Evolutionary conservation across 1,140 invertebrate genomes (phyloP).

Genomic region (Dinoponera quadriceps): DNA sequence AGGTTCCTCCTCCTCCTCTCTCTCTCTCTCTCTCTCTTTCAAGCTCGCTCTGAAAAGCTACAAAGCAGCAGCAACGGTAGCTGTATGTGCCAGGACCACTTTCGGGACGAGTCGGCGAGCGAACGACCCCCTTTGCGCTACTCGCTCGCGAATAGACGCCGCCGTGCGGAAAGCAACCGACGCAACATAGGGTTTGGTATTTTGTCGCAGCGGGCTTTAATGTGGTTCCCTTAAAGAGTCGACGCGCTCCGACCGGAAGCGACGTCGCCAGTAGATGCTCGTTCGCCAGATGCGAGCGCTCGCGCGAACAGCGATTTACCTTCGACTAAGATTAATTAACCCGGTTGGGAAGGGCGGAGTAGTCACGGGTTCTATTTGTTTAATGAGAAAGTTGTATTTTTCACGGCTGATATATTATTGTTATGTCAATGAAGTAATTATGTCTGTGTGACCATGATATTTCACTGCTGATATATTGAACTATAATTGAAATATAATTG

Average conservation of each 20-base stretch:
- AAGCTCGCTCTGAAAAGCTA: slow-evolving; percentile 8
- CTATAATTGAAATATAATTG: too few relatives aligned
- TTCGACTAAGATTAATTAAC: slow-evolving; percentile 14
- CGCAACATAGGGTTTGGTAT: slow-evolving; percentile 34
- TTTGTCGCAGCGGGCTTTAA: slow-evolving; percentile 33
- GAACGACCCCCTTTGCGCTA: slow-evolving; percentile 20
- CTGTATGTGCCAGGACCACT: slow-evolving; percentile 5
- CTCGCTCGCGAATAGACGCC: slow-evolving; percentile 19
- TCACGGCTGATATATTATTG: too few relatives aligned
- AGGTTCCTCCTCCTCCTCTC: slow-evolving; percentile 28
- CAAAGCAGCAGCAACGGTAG: slow-evolving; percentile 8
- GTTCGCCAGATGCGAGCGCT: neutral
- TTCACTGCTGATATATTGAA: too few relatives aligned
- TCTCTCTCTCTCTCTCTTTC: neutral
- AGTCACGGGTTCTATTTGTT: too few relatives aligned
- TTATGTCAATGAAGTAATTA: too few relatives aligned
- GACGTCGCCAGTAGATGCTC: slow-evolving; percentile 7
- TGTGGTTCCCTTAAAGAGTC: slow-evolving; percentile 30
- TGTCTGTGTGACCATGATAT: too few relatives aligned
- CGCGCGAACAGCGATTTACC: neutral
- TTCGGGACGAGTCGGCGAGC: slow-evolving; percentile 21
- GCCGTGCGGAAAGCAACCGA: neutral
- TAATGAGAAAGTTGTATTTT: too few relatives aligned
- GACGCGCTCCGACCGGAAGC: neutral
- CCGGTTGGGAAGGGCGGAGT: neutral